Evolutionary conservation across 2,888 invertebrate species (phyloP), one percentile per base, ranked within the genome.

Genomic region (Isotomurus palustris): DNA sequence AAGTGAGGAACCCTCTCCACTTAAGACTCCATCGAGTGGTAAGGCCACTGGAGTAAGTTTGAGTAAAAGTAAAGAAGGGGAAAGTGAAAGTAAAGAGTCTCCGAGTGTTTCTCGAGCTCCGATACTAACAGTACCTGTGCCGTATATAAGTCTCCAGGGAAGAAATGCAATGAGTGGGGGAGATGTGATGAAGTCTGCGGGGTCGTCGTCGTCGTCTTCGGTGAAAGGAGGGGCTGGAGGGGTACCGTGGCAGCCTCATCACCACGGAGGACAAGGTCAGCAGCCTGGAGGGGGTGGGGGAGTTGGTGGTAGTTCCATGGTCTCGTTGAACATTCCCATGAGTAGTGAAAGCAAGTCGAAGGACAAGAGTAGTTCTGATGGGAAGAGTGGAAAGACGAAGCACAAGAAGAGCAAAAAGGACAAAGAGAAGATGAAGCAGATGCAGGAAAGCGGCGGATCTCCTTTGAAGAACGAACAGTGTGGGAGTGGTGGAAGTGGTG

Each of bases 161-260:
- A n/a, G n/a, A n/a, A 64, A 60, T 49, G 58, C 65, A 47, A n/a
- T n/a, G n/a, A n/a, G n/a, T n/a, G n/a, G n/a, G n/a, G n/a, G n/a
- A n/a, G n/a, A n/a, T n/a, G n/a, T n/a, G 57, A 64, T 60, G 28
- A 62, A 56, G 61, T 52, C 48, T 66, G 64, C 56, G 60, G 62
- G 43, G 63, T 63, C 45, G 64, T 60, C 24, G 56, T 64, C 17
- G 61, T 61, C 53, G 64, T 64, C 54, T 61, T 61, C 52, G 58
- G 64, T 38, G 56, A 61, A 22, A 60, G 61, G n/a, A n/a, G n/a
- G n/a, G n/a, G n/a, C n/a, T 4, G 68, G 67, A 51, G 58, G 60
- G 45, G 64, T 68, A 51, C 64, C 71, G 35, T 71, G 71, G 71
- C 71, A 71, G 61, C 71, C 71, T n/a, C 70, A 71, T 60, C 68